Percentiles rank a stretch among this genome's conserved stretches.
Evolutionary conservation across 2,797 vertebrate genomes (phyloP).

Genomic region (Enteromius mattozi): DNA sequence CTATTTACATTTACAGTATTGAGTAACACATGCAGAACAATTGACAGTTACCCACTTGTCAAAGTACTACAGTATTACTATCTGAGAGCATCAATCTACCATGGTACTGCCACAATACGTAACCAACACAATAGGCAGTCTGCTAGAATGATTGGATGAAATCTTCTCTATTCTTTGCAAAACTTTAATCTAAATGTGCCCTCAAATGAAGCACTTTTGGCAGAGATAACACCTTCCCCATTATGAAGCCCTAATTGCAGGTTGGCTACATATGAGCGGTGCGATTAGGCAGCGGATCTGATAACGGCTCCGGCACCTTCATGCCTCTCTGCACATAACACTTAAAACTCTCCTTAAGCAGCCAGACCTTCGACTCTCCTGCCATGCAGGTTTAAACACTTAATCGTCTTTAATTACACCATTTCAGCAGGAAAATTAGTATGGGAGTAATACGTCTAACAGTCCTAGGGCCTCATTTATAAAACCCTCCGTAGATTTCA

Average conservation of each 20-base stretch:
- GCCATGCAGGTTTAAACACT: constrained; percentile 63
- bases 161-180: constrained; percentile 38
- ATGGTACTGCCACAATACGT: background rate
- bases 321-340: constrained; percentile 48
- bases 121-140: background rate
- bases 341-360: constrained; percentile 59
- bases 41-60: background rate
- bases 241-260: constrained; percentile 66
- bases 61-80: background rate
- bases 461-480: constrained; percentile 3
- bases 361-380: constrained; percentile 42
- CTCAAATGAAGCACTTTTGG: constrained; percentile 48
- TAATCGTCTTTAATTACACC: constrained; percentile 70
- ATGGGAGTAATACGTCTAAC: constrained; percentile 52
- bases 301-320: constrained; percentile 60
- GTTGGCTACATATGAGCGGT: constrained; percentile 53
- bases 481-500: too few relatives aligned
- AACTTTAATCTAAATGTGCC: constrained; percentile 44
- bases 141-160: constrained; percentile 19
- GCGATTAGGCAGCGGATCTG: constrained; percentile 58
- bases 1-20: background rate
- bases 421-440: constrained; percentile 57
- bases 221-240: constrained; percentile 57
- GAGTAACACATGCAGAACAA: background rate
- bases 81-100: background rate